Conservation (phyloP, 1,140 invertebrate species). For the Limonius californicus region DNA sequence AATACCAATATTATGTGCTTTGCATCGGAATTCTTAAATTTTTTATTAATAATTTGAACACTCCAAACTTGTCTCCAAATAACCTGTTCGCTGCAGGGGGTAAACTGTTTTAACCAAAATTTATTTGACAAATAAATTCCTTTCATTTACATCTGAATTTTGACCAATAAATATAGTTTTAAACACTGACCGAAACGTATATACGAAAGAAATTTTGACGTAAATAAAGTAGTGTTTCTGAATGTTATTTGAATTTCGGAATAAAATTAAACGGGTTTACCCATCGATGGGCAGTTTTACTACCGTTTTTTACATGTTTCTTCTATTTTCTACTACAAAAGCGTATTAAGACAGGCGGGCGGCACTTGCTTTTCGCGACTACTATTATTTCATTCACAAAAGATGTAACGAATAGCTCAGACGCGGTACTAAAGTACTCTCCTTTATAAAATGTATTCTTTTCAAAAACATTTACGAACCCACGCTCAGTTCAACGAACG, state of each 20-base stretch:
- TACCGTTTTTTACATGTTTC: too few species aligned
- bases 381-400: not conserved
- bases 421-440: constrained; percentile 1
- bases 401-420: not conserved
- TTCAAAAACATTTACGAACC: constrained; percentile 8
- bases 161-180: constrained; percentile 12
- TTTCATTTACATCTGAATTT: constrained; percentile 18
- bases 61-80: constrained; percentile 16
- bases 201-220: not conserved
- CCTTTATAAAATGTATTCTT: constrained; percentile 1
- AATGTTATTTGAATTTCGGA: not conserved
- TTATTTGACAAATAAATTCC: constrained; percentile 17
- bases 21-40: constrained; percentile 2
- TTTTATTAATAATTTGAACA: constrained; percentile 15
- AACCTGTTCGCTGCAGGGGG: constrained; percentile 18
- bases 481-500: constrained; percentile 11
- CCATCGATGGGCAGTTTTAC: too few species aligned
- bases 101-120: constrained; percentile 23
- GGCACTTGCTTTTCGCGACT: too few species aligned
- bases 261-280: not conserved
- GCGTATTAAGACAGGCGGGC: too few species aligned
- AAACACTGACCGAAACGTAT: not conserved
- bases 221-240: not conserved
- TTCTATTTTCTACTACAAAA: too few species aligned
- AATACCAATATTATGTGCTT: constrained; percentile 6